Evolutionary conservation across 2,797 vertebrate species (phyloP), one percentile per base, ranked within the genome.

Genomic region (Peromyscus aztecus): DNA sequence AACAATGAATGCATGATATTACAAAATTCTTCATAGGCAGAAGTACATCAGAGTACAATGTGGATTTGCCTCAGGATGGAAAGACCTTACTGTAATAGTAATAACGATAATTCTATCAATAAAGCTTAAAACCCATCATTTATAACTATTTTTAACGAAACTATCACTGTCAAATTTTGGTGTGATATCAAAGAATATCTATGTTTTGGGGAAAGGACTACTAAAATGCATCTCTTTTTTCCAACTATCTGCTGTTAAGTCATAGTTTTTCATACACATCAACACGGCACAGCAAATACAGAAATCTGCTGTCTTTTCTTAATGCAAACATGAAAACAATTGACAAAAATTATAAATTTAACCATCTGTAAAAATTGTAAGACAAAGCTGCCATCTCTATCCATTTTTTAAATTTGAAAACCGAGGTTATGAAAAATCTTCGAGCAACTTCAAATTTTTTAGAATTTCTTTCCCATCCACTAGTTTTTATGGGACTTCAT

Each of bases 371-470:
- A 65, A 93, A 89, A 75, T 59, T 49, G 2, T 55, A 77, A 86
- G 90, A 37, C 63, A 31, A 90, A 87, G 4, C 21, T 63, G 14
- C 43, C 83, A 8, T 55, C 17, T 17, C 65, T 24, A 65, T 49
- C 59, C 14, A 40, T 77, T 80, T 89, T 91, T 69, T 75, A 31
- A 17, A n/a, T 88, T 92, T 52, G 43, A 31, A 82, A 75, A 95
- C 65, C 61, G 59, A 31, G 24, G 34, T 76, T 77, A 37, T 10
- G 14, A 49, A 40, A 88, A 81, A 4, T 94, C 65, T 96, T 81
- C 57, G 46, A 95, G 55, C 31, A 85, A 67, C 78, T 90, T 97
- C 57, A 77, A 77, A 75, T 40, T 85, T 61, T 95, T 91, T 16
- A 61, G 12, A 71, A 85, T 85, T 89, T 86, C 3, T 83, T 76